A percentile compares a stretch with the other conserved stretches of the same genome.
phyloP scores from a whole-genome alignment of 2,888 invertebrate genomes.

The Tetragnatha montana region DNA sequence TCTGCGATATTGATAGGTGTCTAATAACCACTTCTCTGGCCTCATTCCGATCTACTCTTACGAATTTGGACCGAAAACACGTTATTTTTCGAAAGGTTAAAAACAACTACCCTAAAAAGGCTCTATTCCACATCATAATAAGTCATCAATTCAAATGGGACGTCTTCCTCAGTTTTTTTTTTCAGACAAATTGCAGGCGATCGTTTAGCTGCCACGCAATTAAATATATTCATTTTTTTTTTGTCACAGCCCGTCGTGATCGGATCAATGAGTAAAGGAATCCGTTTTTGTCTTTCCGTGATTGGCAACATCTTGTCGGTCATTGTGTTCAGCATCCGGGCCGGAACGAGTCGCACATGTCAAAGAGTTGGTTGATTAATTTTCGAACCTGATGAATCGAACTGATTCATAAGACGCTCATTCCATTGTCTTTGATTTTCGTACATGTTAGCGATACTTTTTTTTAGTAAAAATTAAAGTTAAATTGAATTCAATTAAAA shows the following conservation, averaged over 20 bases:
- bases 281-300: neutral
- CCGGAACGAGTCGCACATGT: neutral
- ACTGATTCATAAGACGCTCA: neutral
- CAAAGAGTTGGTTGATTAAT: neutral
- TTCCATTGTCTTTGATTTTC: too few relatives aligned
- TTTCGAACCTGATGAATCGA: neutral
- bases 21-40: neutral
- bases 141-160: neutral
- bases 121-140: neutral
- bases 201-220: neutral
- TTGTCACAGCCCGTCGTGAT: neutral
- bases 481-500: too few relatives aligned
- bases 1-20: neutral
- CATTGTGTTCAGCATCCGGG: neutral
- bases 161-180: neutral
- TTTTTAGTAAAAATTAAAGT: too few relatives aligned
- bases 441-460: too few relatives aligned
- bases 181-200: neutral
- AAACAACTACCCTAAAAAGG: neutral
- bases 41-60: neutral
- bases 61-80: neutral
- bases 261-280: neutral
- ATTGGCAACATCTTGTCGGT: neutral
- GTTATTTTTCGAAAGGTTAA: neutral
- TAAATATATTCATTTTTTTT: neutral